Base-by-base conservation (phyloP, 1,140 invertebrate species). In the Scaptomyza pallida region DNA sequence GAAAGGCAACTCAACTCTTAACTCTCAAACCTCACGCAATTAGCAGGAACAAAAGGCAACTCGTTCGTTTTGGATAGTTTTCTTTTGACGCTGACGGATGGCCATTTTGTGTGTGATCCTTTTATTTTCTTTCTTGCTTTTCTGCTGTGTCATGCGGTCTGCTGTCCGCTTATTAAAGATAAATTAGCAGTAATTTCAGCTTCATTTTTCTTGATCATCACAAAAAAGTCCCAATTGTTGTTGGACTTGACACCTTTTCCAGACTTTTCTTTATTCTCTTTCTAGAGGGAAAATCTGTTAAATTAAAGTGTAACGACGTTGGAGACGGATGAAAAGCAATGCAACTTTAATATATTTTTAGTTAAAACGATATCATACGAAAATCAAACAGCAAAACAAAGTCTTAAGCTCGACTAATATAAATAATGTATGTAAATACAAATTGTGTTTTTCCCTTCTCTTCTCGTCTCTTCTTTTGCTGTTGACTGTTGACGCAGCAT, bases 341-440 rank as follows among this genome's bases (percentile, higher is more conserved):
- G 2, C 26, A 30, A 9, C 26, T 30, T 9, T 30, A 6, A 30
- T 30, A 30, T 30, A 8, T 30, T 35, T 35, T 35, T n/a, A 35
- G 10, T 1, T n/a, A 10, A 35, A 12, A 35, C 2, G 26, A 1
- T 9, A 30, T 1, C 26, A 9, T 30, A 2, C 9, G 6, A 30
- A 30, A 30, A 8, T 37, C 33, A 37, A 37, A 37, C 10, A 12
- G 33, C 33, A 37, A n/a, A 37, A 6, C 0, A 30, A 30, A 30
- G 26, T 30, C 26, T 30, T 30, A 30, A 30, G 26, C 26, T 30
- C 26, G 26, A 37, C 33, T 37, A n/a, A 37, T 37, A 37, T 37
- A 37, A 37, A 37, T 37, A 37, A 37, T 37, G 5, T 37, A n/a
- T 37, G 35, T 37, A 52, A 51, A 51, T 37, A 19, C 3, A 51